Percentiles rank a stretch among this genome's conserved stretches.
These are phyloP conservation scores for Drepana falcataria DNA, from an alignment of 2,888 invertebrate genomes.

Conservation along the genomic window DNA sequence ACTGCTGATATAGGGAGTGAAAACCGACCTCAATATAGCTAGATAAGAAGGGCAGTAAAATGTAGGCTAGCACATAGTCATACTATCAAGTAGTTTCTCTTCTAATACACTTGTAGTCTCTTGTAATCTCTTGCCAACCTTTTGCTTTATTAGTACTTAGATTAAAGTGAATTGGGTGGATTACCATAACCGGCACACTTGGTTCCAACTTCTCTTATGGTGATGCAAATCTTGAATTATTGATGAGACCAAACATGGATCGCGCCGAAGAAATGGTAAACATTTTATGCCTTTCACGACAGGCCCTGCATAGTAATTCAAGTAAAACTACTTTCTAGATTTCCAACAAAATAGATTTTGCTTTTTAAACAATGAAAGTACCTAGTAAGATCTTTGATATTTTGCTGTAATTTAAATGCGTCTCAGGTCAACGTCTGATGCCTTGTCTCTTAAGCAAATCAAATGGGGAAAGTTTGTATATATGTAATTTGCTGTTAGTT, in stretches of 20 bases:
- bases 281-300: constrained; percentile 6
- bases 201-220: not conserved
- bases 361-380: constrained; percentile 1
- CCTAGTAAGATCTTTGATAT: not conserved
- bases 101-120: too few relatives aligned
- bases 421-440: not conserved
- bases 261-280: constrained; percentile 4
- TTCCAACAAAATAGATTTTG: constrained; percentile 6
- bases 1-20: too few relatives aligned
- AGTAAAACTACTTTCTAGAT: constrained; percentile 9
- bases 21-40: too few relatives aligned
- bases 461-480: too few relatives aligned
- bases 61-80: too few relatives aligned
- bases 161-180: not conserved
- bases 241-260: constrained; percentile 1
- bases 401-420: not conserved
- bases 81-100: too few relatives aligned
- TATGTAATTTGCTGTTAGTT: too few relatives aligned
- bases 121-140: too few relatives aligned
- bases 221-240: constrained; percentile 1
- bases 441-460: not conserved
- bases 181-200: not conserved
- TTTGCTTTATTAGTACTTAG: not conserved
- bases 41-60: too few relatives aligned
- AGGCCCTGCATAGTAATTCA: constrained; percentile 3